These are phyloP conservation scores for Tor tambroides DNA, from an alignment of 2,113 vertebrate species.

Conservation along the genomic window DNA sequence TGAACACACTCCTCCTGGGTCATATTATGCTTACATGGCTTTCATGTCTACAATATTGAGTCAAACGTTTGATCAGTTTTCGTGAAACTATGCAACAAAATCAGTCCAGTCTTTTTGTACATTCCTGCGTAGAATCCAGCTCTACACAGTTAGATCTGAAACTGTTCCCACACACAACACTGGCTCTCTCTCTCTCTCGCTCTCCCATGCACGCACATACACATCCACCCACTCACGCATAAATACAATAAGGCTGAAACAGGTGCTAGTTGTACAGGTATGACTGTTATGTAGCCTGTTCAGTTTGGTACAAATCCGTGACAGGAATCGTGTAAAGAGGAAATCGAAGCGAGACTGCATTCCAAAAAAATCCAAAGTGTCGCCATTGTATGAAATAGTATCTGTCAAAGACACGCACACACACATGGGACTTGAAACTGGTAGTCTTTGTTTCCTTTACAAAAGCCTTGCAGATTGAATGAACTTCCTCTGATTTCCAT, in stretches of 20 bases:
- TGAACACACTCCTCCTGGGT: neutral
- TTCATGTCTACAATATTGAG: slow-evolving; percentile 25
- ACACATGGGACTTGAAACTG: neutral
- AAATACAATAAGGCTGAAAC: slow-evolving; percentile 49
- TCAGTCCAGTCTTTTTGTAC: slow-evolving; percentile 44
- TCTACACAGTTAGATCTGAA: slow-evolving; percentile 48
- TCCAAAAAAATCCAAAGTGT: neutral
- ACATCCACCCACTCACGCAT: slow-evolving; percentile 22
- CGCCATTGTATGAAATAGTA: slow-evolving; percentile 18
- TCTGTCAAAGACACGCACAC: neutral
- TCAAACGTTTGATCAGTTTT: slow-evolving; percentile 12
- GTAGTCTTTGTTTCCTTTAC: neutral
- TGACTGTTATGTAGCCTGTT: slow-evolving; percentile 1
- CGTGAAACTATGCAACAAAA: slow-evolving; percentile 42
- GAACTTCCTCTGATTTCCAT: neutral
- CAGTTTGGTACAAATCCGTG: neutral
- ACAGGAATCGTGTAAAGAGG: neutral
- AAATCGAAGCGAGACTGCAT: neutral
- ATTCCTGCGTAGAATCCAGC: slow-evolving; percentile 60
- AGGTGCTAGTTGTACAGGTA: slow-evolving; percentile 15
- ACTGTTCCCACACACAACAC: slow-evolving; percentile 19
- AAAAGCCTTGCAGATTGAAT: neutral
- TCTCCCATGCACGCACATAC: slow-evolving; percentile 5
- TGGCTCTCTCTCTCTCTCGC: neutral
- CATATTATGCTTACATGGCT: slow-evolving; percentile 37